phyloP scores from a whole-genome alignment of 2,797 vertebrate species.

The Loris lydekkerianus region DNA sequence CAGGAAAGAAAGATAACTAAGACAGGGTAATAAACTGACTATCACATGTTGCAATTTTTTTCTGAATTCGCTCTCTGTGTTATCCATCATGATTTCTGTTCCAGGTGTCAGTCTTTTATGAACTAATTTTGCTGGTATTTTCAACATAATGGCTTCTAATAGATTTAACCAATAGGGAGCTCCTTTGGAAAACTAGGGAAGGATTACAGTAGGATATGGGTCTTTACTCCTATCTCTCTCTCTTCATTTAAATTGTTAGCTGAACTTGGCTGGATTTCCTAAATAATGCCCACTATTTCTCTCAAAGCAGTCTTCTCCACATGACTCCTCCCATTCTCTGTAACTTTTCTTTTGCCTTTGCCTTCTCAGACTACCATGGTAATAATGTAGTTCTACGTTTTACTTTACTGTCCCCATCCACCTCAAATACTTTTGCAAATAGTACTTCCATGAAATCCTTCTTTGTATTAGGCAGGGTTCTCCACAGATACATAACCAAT shows the following conservation, averaged over 20 bases:
- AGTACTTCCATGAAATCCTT: not conserved
- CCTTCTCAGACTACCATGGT: not conserved
- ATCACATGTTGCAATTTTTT: not conserved
- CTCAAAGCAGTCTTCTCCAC: not conserved
- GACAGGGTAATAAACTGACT: not conserved
- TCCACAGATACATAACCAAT: too few species aligned
- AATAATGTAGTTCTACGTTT: not conserved
- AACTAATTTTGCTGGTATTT: not conserved
- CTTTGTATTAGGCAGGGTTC: not conserved
- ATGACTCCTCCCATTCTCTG: not conserved
- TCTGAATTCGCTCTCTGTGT: not conserved
- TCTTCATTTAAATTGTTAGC: not conserved
- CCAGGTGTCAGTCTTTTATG: not conserved
- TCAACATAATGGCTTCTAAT: not conserved
- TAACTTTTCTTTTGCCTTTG: not conserved
- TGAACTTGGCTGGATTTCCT: too few species aligned
- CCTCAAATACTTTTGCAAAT: not conserved
- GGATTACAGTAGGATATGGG: not conserved
- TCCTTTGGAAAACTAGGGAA: not conserved
- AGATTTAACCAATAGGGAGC: not conserved
- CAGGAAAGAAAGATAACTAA: not conserved
- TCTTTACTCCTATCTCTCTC: not conserved
- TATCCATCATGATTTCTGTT: not conserved
- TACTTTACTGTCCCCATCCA: not conserved
- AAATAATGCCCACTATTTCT: too few species aligned